These are phyloP conservation scores for Toxostoma redivivum DNA, from an alignment of 2,113 vertebrate genomes.

Conservation along the genomic window DNA sequence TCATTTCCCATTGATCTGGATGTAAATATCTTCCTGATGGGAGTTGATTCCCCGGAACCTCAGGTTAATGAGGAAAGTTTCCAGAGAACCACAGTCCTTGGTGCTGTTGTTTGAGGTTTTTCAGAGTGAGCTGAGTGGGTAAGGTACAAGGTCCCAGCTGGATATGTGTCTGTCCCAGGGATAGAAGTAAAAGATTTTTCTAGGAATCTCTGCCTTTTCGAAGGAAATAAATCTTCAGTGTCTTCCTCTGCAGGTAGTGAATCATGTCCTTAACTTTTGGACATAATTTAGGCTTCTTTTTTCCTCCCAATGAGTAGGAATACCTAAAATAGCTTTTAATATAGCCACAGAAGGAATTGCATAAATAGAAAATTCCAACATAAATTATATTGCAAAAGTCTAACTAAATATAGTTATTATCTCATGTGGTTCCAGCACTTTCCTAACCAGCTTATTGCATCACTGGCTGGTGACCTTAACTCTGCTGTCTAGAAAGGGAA, in stretches of 20 bases:
- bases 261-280: not conserved
- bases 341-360: not conserved
- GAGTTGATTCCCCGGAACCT: not conserved
- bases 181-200: not conserved
- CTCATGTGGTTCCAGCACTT: not conserved
- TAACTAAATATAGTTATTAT: not conserved
- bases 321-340: not conserved
- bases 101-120: not conserved
- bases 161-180: not conserved
- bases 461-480: not conserved
- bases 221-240: not conserved
- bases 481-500: not conserved
- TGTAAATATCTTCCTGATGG: not conserved
- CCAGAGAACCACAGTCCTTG: not conserved
- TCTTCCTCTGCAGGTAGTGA: not conserved
- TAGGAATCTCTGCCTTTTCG: not conserved
- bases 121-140: not conserved
- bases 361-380: not conserved
- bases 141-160: not conserved
- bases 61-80: not conserved
- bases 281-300: not conserved
- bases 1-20: constrained; percentile 15
- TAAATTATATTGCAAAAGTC: not conserved
- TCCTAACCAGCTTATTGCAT: not conserved
- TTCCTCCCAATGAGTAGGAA: not conserved